These are phyloP conservation scores for Scolanthus callimorphus DNA, from an alignment of 92 coral and sea anemone species.

Conservation along the genomic window DNA sequence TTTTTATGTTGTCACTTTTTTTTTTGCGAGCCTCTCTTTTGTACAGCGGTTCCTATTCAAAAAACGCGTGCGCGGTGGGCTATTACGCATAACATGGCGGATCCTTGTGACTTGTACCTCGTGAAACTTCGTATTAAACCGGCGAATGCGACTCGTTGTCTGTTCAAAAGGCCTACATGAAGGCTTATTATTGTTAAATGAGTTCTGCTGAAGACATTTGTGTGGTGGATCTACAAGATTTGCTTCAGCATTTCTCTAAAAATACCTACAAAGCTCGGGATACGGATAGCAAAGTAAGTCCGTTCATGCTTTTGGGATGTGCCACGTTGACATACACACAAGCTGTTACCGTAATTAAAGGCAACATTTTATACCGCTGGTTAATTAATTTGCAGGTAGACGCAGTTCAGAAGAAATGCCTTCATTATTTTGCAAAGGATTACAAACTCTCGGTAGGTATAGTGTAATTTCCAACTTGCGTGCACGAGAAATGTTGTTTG, in stretches of 20 bases:
- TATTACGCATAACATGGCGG: no score
- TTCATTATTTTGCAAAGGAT: constrained; percentile 79
- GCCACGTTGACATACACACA: constrained; percentile 12
- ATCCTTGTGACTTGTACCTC: no score
- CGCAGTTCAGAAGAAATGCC: constrained; percentile 71
- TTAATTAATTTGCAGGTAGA: constrained; percentile 55
- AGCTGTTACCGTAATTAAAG: no score
- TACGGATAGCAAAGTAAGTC: constrained; percentile 66
- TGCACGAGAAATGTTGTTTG: neutral
- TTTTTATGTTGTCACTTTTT: no score
- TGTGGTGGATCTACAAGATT: constrained; percentile 69
- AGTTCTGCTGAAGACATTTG: constrained; percentile 83
- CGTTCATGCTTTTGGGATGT: neutral
- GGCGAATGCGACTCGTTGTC: no score
- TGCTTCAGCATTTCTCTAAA: constrained; percentile 84
- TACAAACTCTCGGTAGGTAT: constrained; percentile 82
- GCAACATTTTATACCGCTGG: no score
- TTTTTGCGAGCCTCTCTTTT: no score
- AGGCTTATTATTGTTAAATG: no score
- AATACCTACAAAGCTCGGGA: constrained; percentile 84
- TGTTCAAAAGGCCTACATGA: no score
- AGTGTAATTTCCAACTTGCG: neutral
- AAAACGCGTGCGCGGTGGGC: no score
- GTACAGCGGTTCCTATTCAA: no score
- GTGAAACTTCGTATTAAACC: no score